Base-by-base conservation (phyloP, 2,113 vertebrate genomes). In the Pteruthius melanotis region DNA sequence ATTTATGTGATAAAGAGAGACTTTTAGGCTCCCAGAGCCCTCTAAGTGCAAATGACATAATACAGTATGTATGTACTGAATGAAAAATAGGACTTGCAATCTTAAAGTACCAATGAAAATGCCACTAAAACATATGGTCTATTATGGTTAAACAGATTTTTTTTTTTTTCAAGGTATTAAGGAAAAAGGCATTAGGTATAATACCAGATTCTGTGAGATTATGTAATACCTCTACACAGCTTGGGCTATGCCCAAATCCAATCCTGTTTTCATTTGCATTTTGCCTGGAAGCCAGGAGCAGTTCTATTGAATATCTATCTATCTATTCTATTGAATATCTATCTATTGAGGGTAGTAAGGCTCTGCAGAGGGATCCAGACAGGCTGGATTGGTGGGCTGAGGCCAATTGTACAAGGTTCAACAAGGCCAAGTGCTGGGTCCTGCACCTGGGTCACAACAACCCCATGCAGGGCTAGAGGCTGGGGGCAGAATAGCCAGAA, bases 1-100 rank as follows among this genome's bases (percentile, higher is more conserved):
- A 88, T 83, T 77, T 95, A 49, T 54, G 45, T 63, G 82, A 85
- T 74, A 93, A 87, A 90, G 52, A 76, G 61, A 88, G 63, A 93
- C 52, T 63, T 89, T 89, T 45, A 65, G 30, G 40, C 50, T 87
- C 89, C 79, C 40, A 52, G 49, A 86, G 85, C 82, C 52, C 64
- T 79, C 20, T 63, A 90, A 91, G 54, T 77, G 61, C 87, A 94
- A 95, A 82, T 87, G 74, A 35, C 68, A 68, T 63, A 77, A 74
- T 22, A 63, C 7, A 57, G 21, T 60, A 54, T 27, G 15, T 70
- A 83, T 15, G 27, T 40, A 52, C 39, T 70, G 79, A 92, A 83
- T 54, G 64, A 94, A 77, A 75, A 96, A 92, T 64, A 89, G 60
- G 56, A 86, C 20, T 75, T 86, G 60, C 18, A 90, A 78, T 70